Evolutionary conservation across 2,888 invertebrate species (phyloP), one percentile per base, ranked within the genome.

Genomic region (Pheosia tremula): DNA sequence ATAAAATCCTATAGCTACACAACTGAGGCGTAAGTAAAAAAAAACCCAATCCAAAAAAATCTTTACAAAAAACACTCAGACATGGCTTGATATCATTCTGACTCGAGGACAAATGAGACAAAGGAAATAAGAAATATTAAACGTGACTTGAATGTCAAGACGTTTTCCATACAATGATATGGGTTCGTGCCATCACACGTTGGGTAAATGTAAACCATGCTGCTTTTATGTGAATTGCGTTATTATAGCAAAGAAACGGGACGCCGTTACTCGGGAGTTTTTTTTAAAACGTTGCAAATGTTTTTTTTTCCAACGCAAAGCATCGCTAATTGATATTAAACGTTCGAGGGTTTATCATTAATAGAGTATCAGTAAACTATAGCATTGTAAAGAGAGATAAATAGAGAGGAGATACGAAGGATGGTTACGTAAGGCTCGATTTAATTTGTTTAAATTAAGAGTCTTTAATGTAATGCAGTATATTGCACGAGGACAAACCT

Each of bases 121-220:
- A 88, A 91, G 85, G 86, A 90, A 91, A 92, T 91, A 92, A 91
- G 92, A 92, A 92, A 92, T 91, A 91, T 90, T 89, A 88, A 86
- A 92, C 93, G 92, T 93, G 92, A 91, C 91, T 84, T 58, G 89
- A 89, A 89, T 88, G 80, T 83, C 79, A 87, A 89, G 84, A 82
- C 73, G 76, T 76, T 89, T 86, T 85, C 86, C 86, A 89, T 89
- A 85, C 85, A 84, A 82, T 82, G 80, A 81, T 77, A 83, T 80
- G 82, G 79, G 80, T 74, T 77, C 79, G 58, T 66, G 79, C 79
- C 82, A 81, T 81, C 80, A 81, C 81, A 85, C 84, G 82, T 80
- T 79, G 80, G 75, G 75, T 81, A 73, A 80, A 84, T 86, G 83
- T 85, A 85, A 85, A 82, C 84, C 86, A 80, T 83, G 75, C 81